phyloP scores from a whole-genome alignment of 2,888 invertebrate genomes.

The Fabriciana adippe region DNA sequence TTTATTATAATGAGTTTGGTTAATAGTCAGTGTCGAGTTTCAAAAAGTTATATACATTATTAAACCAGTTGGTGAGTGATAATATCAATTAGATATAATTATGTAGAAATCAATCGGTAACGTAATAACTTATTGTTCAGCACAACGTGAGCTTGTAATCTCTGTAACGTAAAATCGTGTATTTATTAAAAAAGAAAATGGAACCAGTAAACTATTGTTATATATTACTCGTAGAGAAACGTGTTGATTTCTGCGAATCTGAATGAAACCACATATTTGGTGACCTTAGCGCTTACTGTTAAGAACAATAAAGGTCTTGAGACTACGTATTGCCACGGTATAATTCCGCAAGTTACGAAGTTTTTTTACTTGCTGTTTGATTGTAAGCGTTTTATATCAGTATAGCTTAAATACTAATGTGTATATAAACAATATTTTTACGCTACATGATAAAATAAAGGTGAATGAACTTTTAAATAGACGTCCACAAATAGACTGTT shows the following conservation, averaged over 20 bases:
- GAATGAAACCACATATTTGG: slow-evolving; percentile 21
- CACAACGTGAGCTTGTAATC: slow-evolving; percentile 69
- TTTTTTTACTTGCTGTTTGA: slow-evolving; percentile 11
- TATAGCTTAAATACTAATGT: slow-evolving; percentile 1
- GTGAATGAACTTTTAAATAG: slow-evolving; percentile 41
- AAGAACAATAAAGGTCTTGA: slow-evolving; percentile 39
- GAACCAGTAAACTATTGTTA: background rate
- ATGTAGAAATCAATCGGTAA: slow-evolving; percentile 34
- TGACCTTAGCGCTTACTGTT: slow-evolving; percentile 39
- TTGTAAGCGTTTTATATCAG: background rate
- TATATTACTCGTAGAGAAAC: background rate
- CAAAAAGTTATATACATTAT: slow-evolving; percentile 50
- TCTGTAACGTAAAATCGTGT: slow-evolving; percentile 41
- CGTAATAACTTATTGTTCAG: slow-evolving; percentile 49
- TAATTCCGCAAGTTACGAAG: slow-evolving; percentile 30
- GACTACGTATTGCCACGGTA: slow-evolving; percentile 37
- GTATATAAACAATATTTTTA: slow-evolving; percentile 25
- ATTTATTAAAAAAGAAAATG: slow-evolving; percentile 29
- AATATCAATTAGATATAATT: slow-evolving; percentile 29
- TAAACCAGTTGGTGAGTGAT: slow-evolving; percentile 61
- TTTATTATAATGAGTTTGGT: slow-evolving; percentile 62
- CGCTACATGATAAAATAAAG: slow-evolving; percentile 19
- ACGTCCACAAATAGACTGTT: slow-evolving; percentile 28
- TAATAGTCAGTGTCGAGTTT: slow-evolving; percentile 52
- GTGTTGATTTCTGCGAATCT: slow-evolving; percentile 16